Base-by-base conservation (phyloP, 2,888 invertebrate species). In the Rhagonycha lutea region DNA sequence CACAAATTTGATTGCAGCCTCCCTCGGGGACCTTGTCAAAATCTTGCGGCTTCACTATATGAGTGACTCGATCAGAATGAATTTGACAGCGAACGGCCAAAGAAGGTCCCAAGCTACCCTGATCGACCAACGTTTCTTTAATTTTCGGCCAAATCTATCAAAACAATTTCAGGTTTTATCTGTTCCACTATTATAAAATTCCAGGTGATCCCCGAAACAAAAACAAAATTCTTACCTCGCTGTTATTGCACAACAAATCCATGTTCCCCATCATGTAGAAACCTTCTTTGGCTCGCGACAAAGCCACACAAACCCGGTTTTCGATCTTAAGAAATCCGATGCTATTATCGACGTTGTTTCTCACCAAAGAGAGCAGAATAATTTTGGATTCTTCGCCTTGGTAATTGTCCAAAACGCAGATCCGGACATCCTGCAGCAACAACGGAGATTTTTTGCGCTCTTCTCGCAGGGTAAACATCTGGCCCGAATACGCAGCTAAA, bases 331-430 rank as follows among this genome's bases (percentile, higher is more conserved):
- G 87, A 85, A 95, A 95, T 0, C 95, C 95, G 79, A 95, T 92
- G 74, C 89, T 91, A 68, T 90, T 89, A 11, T 91, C 89, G 63
- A 86, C 85, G 87, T 95, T 95, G 84, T 93, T 95, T 83, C 96
- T 90, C 0, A 96, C 96, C 12, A 96, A 86, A 0, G 95, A 95
- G 76, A 96, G 86, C 79, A 96, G 89, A 70, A 96, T 92, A 82
- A 96, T 94, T 84, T 92, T 92, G 83, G 91, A 93, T 88, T 95
- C 95, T 83, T 95, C 93, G 0, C 96, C 95, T 88, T 96, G 96
- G 83, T 91, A 96, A 84, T 94, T 95, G 85, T 96, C 95, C 1
- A 95, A 92, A 0, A 92, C 92, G 0, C 92, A 90, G 18, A 94
- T 90, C 78, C 90, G 88, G 7, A 94, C 89, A 61, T 90, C 89